Percentiles rank a stretch among this genome's conserved stretches.
Conservation (phyloP, 1,140 invertebrate species). For the Zaprionus kolodkinae region DNA sequence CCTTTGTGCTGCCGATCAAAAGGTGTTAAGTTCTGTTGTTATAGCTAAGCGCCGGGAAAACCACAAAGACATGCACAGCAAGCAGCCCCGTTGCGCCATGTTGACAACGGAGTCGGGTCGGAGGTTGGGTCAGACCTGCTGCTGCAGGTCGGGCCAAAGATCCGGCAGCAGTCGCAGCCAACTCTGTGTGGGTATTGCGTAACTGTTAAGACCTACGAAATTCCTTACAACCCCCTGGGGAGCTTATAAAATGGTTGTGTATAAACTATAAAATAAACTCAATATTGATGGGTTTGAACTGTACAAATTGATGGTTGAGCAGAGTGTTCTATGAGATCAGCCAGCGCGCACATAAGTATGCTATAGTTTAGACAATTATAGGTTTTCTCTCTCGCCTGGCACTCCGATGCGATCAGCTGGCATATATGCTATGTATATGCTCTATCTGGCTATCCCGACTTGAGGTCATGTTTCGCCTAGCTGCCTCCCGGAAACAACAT, state of each 20-base stretch:
- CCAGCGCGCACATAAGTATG: neutral
- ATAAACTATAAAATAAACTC: neutral
- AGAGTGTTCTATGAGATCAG: neutral
- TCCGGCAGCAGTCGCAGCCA: no score
- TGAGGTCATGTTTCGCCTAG: neutral
- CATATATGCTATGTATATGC: neutral
- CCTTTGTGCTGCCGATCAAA: slow-evolving; percentile 69
- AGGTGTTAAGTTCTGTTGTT: slow-evolving; percentile 79
- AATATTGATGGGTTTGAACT: neutral
- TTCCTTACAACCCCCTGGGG: neutral
- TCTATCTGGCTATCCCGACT: neutral
- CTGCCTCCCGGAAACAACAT: slow-evolving; percentile 12
- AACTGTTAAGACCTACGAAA: neutral
- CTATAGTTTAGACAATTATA: neutral
- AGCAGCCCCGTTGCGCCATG: slow-evolving; percentile 32
- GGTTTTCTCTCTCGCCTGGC: no score
- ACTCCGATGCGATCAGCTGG: no score
- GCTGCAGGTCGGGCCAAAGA: neutral
- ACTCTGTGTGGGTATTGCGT: neutral
- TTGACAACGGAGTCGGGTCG: slow-evolving; percentile 20
- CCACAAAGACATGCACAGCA: slow-evolving; percentile 67
- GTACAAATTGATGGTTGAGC: neutral
- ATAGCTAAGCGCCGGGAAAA: slow-evolving; percentile 68
- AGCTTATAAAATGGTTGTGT: neutral
- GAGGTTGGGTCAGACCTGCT: neutral